These are phyloP conservation scores for Urocitellus parryii DNA, from an alignment of 2,113 vertebrate genomes.

Conservation along the genomic window DNA sequence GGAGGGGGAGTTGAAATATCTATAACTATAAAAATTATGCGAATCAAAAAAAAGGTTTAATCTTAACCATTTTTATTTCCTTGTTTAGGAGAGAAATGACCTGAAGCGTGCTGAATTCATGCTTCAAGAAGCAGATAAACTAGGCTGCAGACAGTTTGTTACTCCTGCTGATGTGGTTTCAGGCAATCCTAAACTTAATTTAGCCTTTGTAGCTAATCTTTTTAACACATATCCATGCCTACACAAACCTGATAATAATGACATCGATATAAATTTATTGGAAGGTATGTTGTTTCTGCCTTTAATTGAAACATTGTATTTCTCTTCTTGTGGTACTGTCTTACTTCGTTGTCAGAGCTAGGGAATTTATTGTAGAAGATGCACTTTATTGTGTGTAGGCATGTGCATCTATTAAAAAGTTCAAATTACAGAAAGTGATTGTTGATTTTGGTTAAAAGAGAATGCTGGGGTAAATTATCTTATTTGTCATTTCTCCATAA, in stretches of 20 bases:
- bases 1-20: not conserved
- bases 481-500: constrained; percentile 29
- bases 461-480: constrained; percentile 46
- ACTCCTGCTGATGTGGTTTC: constrained; percentile 94
- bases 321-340: not conserved
- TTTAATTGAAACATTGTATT: not conserved
- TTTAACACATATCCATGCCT: constrained; percentile 95
- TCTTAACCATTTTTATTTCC: constrained; percentile 58
- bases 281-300: constrained; percentile 89
- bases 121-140: constrained; percentile 94
- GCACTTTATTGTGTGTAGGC: not conserved
- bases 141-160: constrained; percentile 98
- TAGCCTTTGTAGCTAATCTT: constrained; percentile 97
- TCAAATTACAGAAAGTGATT: constrained; percentile 1
- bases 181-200: constrained; percentile 97
- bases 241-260: constrained; percentile 85
- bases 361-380: not conserved
- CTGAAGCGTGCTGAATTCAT: constrained; percentile 94
- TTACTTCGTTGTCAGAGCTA: not conserved
- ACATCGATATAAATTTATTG: constrained; percentile 90
- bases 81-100: constrained; percentile 89
- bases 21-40: not conserved
- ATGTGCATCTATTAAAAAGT: not conserved
- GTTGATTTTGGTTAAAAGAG: constrained; percentile 40
- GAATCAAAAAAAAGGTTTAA: constrained; percentile 5